phyloP scores from a whole-genome alignment of 2,113 vertebrate genomes.

The Oplegnathus fasciatus region DNA sequence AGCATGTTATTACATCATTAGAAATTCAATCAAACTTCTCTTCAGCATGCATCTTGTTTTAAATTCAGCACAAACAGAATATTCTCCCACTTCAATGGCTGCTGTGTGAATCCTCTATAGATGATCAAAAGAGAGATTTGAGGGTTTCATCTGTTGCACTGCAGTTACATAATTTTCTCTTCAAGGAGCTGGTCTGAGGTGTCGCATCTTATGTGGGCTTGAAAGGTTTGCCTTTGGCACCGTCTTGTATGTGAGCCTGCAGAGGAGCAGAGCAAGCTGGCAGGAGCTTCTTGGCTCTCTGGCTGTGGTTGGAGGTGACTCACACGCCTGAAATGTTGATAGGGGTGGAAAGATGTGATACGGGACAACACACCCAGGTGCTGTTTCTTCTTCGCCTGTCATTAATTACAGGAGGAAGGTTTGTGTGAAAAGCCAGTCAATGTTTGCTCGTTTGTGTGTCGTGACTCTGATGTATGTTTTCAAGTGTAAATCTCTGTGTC shows the following conservation, averaged over 20 bases:
- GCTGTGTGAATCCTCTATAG: not conserved
- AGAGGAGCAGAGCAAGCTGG: slow-evolving; percentile 50
- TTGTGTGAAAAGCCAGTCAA: slow-evolving; percentile 6
- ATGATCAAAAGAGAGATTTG: slow-evolving; percentile 20
- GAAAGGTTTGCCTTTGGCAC: slow-evolving; percentile 63
- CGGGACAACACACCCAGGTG: slow-evolving; percentile 60
- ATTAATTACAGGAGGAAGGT: slow-evolving; percentile 19
- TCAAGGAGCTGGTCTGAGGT: slow-evolving; percentile 59
- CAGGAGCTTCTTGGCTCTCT: slow-evolving; percentile 58
- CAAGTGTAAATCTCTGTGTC: slow-evolving; percentile 12
- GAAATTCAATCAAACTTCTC: not conserved
- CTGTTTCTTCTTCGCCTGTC: slow-evolving; percentile 25
- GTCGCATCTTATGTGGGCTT: slow-evolving; percentile 66
- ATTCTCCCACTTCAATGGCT: not conserved
- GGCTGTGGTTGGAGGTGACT: slow-evolving; percentile 63
- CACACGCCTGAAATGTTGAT: slow-evolving; percentile 65
- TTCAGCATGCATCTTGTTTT: not conserved
- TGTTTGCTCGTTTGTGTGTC: not conserved
- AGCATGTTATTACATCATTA: not conserved
- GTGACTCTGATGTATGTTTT: slow-evolving; percentile 18
- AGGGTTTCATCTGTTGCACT: slow-evolving; percentile 49
- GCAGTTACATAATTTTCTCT: slow-evolving; percentile 58
- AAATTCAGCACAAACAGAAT: not conserved
- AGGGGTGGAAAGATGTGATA: slow-evolving; percentile 57
- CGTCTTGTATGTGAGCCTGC: slow-evolving; percentile 52